Conservation (phyloP, 2,797 vertebrate species). For the Muraenolepis orangiensis region DNA sequence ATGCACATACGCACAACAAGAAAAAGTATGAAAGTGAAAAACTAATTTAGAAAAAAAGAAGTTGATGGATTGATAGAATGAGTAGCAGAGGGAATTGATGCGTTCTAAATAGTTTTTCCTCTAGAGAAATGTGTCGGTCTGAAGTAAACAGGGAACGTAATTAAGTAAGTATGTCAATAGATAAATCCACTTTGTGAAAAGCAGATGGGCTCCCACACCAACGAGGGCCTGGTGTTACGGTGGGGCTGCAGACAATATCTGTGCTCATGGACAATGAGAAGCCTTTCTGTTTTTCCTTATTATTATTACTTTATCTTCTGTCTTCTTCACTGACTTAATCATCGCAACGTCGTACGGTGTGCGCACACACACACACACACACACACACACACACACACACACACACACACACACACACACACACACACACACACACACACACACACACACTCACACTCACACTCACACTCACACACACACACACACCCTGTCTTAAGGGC, state of each 20-base stretch:
- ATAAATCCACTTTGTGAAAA: background rate
- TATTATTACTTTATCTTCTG: background rate
- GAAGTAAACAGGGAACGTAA: background rate
- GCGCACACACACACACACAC: background rate
- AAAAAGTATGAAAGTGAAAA: background rate
- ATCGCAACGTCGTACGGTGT: background rate
- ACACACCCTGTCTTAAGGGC: background rate
- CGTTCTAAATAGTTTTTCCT: conserved; percentile 2
- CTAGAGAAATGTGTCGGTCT: background rate
- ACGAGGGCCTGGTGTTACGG: background rate
- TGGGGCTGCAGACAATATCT: background rate
- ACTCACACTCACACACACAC: background rate
- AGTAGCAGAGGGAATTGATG: background rate
- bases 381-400: background rate
- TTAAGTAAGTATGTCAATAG: conserved; percentile 1
- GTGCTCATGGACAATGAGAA: background rate
- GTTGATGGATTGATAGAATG: background rate
- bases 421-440: background rate
- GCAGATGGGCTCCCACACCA: background rate
- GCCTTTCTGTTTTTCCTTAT: background rate
- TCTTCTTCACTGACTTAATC: background rate
- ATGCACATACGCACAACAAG: background rate
- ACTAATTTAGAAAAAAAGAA: background rate
- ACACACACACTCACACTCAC: background rate
- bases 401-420: background rate